A percentile compares a stretch with the other conserved stretches of the same genome.
These are phyloP conservation scores for Acrobasis suavella DNA, from an alignment of 2,888 invertebrate species.

Conservation along the genomic window DNA sequence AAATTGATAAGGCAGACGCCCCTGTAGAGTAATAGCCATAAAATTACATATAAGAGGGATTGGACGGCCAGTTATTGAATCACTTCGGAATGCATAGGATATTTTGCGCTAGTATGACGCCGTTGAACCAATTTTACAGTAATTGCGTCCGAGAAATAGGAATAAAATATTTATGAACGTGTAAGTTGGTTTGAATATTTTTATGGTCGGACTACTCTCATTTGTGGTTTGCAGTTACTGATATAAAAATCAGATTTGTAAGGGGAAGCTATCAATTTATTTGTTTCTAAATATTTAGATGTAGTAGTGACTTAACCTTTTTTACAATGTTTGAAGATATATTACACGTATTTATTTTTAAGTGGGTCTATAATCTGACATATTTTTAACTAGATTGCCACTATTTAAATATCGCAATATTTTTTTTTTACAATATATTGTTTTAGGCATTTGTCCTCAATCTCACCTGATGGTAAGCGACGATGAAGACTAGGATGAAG, in stretches of 20 bases:
- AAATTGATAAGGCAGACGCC: constrained; percentile 49
- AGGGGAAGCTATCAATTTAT: neutral
- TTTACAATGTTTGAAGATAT: too few species aligned
- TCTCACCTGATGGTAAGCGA: too few species aligned
- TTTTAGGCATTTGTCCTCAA: too few species aligned
- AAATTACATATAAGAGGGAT: constrained; percentile 61
- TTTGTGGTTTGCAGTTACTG: constrained; percentile 8
- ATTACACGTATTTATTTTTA: too few species aligned
- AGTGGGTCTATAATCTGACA: too few species aligned
- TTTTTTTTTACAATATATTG: too few species aligned
- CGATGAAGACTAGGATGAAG: too few species aligned
- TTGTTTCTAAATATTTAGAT: neutral
- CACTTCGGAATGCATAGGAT: constrained; percentile 70
- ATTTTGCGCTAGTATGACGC: constrained; percentile 55
- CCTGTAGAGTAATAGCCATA: constrained; percentile 55
- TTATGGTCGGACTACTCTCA: constrained; percentile 8
- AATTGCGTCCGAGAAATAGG: constrained; percentile 39
- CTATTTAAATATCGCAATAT: too few species aligned
- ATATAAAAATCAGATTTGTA: neutral
- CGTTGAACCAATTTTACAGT: constrained; percentile 50
- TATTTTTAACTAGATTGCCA: too few species aligned
- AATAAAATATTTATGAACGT: constrained; percentile 34
- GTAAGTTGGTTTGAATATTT: constrained; percentile 22
- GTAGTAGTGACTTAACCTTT: too few species aligned
- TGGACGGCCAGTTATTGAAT: constrained; percentile 63